phyloP scores from a whole-genome alignment of 1,140 invertebrate genomes.

The Nixonia krombeini region DNA sequence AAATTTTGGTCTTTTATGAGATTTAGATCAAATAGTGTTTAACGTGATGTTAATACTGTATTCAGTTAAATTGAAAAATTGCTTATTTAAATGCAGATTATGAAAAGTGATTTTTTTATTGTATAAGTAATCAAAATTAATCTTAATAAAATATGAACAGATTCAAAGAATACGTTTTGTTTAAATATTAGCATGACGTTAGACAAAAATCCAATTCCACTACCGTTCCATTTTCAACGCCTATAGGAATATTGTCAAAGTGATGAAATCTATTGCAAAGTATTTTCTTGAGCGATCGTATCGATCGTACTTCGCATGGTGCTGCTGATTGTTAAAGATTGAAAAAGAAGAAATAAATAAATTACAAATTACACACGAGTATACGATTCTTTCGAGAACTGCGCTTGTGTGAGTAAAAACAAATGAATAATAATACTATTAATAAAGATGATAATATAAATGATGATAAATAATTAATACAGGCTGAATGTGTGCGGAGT shows the following conservation, averaged over 20 bases:
- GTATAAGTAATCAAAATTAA: constrained; percentile 5
- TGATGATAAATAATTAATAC: no score
- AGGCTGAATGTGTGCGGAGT: constrained; percentile 14
- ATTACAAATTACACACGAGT: constrained; percentile 14
- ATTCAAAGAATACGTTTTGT: no score
- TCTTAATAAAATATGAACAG: no score
- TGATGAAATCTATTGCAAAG: constrained; percentile 28
- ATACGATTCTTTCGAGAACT: constrained; percentile 13
- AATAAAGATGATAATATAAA: constrained; percentile 13
- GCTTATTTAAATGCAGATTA: background rate
- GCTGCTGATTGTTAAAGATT: constrained; percentile 39
- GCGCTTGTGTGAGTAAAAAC: constrained; percentile 18
- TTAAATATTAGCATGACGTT: constrained; percentile 28
- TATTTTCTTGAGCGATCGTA: constrained; percentile 41
- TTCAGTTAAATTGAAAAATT: background rate
- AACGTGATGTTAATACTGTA: constrained; percentile 1
- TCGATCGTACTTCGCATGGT: constrained; percentile 44
- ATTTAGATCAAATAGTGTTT: background rate
- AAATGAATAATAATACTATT: constrained; percentile 16
- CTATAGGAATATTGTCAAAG: constrained; percentile 28
- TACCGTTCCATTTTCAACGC: constrained; percentile 28
- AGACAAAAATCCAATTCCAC: constrained; percentile 9
- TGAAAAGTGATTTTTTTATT: background rate
- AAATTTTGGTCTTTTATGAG: background rate
- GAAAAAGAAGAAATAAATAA: constrained; percentile 17